phyloP scores from a whole-genome alignment of 2,113 vertebrate genomes.

The Aphyosemion australe region DNA sequence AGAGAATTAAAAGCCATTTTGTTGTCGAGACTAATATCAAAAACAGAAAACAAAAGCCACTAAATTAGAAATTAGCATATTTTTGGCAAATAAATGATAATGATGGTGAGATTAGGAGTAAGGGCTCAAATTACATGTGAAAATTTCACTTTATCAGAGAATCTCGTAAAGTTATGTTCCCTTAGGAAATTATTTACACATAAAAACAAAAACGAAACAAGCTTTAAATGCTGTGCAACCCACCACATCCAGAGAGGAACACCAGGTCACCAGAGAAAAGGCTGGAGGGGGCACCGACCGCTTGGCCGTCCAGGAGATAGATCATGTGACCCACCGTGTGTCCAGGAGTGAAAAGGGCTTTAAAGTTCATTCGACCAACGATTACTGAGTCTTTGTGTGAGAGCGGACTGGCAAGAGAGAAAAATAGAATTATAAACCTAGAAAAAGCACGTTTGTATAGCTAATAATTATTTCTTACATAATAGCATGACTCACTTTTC shows the following conservation, averaged over 20 bases:
- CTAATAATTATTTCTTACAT: too few relatives aligned
- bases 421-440: neutral
- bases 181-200: too few relatives aligned
- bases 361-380: slow-evolving; percentile 87
- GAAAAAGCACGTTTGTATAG: too few relatives aligned
- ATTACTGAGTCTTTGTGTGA: slow-evolving; percentile 85
- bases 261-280: slow-evolving; percentile 97
- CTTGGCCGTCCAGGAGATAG: slow-evolving; percentile 87
- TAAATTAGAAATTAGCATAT: neutral
- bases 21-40: neutral
- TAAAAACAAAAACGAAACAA: neutral
- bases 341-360: slow-evolving; percentile 89
- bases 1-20: neutral
- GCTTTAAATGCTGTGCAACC: slow-evolving; percentile 35
- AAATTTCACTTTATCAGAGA: too few relatives aligned
- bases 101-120: neutral
- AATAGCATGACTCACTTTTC: too few relatives aligned
- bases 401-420: slow-evolving; percentile 84
- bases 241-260: slow-evolving; percentile 96
- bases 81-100: neutral
- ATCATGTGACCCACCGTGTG: slow-evolving; percentile 96
- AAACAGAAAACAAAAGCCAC: neutral
- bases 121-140: too few relatives aligned
- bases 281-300: slow-evolving; percentile 82
- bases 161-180: too few relatives aligned